Evolutionary conservation across 2,113 vertebrate genomes (phyloP).

Genomic region (Bubo scandiacus): DNA sequence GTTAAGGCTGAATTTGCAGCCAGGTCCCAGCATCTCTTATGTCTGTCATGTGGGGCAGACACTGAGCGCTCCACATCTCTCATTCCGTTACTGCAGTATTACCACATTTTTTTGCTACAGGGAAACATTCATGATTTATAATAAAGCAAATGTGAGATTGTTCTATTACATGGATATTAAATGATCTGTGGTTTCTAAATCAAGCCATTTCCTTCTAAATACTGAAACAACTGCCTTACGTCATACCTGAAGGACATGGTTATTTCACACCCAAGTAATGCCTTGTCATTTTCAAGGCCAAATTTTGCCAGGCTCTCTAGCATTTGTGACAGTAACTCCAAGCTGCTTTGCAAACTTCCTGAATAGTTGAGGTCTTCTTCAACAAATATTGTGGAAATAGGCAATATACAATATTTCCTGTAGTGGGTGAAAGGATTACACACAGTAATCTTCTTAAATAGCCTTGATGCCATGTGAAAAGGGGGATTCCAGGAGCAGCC

Average conservation of each 20-base stretch:
- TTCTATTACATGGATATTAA: background rate
- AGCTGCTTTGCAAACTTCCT: background rate
- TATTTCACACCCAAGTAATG: background rate
- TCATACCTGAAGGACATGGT: background rate
- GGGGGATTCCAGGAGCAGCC: background rate
- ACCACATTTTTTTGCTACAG: background rate
- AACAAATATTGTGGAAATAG: background rate
- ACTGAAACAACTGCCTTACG: background rate
- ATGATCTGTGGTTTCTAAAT: background rate
- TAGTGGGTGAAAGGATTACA: background rate
- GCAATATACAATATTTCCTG: background rate
- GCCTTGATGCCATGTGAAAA: background rate
- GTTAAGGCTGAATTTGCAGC: background rate
- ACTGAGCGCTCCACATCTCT: background rate
- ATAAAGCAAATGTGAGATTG: background rate
- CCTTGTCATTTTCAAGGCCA: conserved; percentile 1
- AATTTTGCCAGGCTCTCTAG: background rate
- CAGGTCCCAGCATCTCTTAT: background rate
- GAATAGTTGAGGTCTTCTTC: background rate
- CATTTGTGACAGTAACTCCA: background rate
- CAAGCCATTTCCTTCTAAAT: background rate
- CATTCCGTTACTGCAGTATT: background rate
- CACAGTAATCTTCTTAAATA: background rate
- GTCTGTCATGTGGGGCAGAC: background rate
- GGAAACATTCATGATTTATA: background rate